These are phyloP conservation scores for Mastacembelus armatus DNA, from an alignment of 2,797 vertebrate genomes.

Conservation along the genomic window DNA sequence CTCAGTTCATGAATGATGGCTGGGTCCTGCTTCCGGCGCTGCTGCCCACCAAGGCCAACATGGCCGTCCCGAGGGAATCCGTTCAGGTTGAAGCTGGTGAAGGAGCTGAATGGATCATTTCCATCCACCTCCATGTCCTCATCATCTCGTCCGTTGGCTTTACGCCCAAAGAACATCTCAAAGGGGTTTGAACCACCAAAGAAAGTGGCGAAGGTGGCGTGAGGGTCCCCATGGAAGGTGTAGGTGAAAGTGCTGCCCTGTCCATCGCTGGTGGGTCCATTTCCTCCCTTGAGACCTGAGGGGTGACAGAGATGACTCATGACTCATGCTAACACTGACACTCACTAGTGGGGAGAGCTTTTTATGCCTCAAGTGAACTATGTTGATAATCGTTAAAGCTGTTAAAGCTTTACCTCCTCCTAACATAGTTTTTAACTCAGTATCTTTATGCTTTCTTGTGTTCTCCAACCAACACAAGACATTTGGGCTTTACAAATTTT, in stretches of 20 bases:
- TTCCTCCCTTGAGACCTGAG: conserved; percentile 95
- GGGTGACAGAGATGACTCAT: conserved; percentile 25
- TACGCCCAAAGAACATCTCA: conserved; percentile 97
- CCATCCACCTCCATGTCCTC: conserved; percentile 98
- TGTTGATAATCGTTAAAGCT: background rate
- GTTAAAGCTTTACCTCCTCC: background rate
- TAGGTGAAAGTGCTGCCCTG: conserved; percentile 94
- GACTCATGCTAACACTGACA: conserved; percentile 2
- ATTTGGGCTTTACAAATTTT: too few relatives aligned
- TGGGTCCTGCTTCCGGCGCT: conserved; percentile 94
- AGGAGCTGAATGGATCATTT: conserved; percentile 93
- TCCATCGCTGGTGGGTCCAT: conserved; percentile 87
- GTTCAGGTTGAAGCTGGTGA: conserved; percentile 93
- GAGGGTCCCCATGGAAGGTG: conserved; percentile 98
- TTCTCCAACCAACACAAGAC: background rate
- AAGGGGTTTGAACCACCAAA: conserved; percentile 98
- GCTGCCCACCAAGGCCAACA: conserved; percentile 86
- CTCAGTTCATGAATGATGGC: conserved; percentile 95
- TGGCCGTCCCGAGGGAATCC: conserved; percentile 95
- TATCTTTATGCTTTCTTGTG: background rate
- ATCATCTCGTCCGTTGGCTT: conserved; percentile 90
- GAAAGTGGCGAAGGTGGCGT: conserved; percentile 97
- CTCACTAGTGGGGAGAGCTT: conserved; percentile 6
- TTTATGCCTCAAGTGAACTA: background rate
- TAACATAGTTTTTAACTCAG: background rate